Base-by-base conservation (phyloP, 1,140 invertebrate species). In the Daktulosphaira vitifoliae region DNA sequence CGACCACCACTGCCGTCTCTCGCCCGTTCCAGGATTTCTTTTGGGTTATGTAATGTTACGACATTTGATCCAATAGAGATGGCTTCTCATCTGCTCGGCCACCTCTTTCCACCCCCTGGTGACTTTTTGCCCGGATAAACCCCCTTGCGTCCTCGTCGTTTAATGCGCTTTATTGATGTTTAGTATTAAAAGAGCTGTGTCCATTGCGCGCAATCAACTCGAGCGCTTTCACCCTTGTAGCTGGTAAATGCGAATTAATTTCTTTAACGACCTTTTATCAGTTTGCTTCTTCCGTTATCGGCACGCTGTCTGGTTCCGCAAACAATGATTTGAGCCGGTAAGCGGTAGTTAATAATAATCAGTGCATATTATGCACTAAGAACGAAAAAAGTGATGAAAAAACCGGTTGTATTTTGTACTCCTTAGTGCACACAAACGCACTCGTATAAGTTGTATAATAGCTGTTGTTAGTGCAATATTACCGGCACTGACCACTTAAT, bases 151-250 rank as follows among this genome's bases (percentile, higher is more conserved):
- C 42, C 25, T 44, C 42, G 42, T 46, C 56, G 46, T 39, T 39
- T 62, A 62, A 62, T 59, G 56, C 56, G 56, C 56, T 62, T 62
- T 62, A 62, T 62, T 48, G 56, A 62, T 62, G 56, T 62, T 62
- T 62, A 62, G 26, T 37, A 37, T 62, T 7, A 44, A 20, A 62
- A 62, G 56, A 62, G 42, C 42, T 3, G 56, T 62, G 44, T 62
- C 56, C 56, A 42, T 39, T 29, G 26, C 18, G 25, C 4, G 3
- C 23, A 26, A 15, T 42, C 20, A 44, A 13, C 5, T 20, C 23
- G 54, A 33, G 29, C 29, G 29, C 29, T 33, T 11, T 33, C 5
- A 11, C 37, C 16, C 15, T 54, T 25, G 20, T 11, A 33, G 9
- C 15, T 8, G 1, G 20, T n/a, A 18, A 8, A 11, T 25, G 39